A percentile compares a stretch with the other conserved stretches of the same genome.
These are phyloP conservation scores for Scopus umbretta DNA, from an alignment of 2,113 vertebrate species.

Conservation along the genomic window DNA sequence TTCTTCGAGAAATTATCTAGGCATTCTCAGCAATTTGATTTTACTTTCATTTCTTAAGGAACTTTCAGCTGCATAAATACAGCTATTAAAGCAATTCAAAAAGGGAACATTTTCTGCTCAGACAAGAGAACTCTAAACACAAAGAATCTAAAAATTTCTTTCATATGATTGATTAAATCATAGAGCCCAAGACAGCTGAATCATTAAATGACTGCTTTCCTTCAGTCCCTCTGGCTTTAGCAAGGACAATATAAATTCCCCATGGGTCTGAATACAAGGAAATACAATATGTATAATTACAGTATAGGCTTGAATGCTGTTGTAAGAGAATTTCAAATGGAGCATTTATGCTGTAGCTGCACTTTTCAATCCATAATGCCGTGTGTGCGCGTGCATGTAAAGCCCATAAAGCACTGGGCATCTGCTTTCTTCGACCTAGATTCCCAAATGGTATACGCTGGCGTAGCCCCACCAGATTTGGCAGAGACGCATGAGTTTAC, in stretches of 20 bases:
- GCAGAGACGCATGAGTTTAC: neutral
- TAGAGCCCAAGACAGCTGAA: slow-evolving; percentile 76
- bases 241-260: slow-evolving; percentile 75
- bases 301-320: slow-evolving; percentile 62
- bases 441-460: neutral
- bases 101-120: slow-evolving; percentile 71
- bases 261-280: slow-evolving; percentile 64
- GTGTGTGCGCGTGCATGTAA: neutral
- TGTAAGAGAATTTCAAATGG: slow-evolving; percentile 55
- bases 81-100: slow-evolving; percentile 78
- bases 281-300: slow-evolving; percentile 82
- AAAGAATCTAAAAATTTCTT: slow-evolving; percentile 66
- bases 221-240: slow-evolving; percentile 70
- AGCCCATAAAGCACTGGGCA: slow-evolving; percentile 15
- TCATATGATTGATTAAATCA: slow-evolving; percentile 82
- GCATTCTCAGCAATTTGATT: slow-evolving; percentile 78
- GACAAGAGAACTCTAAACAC: slow-evolving; percentile 67
- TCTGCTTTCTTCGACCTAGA: slow-evolving; percentile 7
- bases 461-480: neutral
- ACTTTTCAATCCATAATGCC: slow-evolving; percentile 46
- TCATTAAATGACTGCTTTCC: slow-evolving; percentile 73
- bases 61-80: slow-evolving; percentile 77
- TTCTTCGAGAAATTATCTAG: slow-evolving; percentile 86
- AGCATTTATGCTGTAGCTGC: slow-evolving; percentile 61
- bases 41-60: slow-evolving; percentile 73